Base-by-base conservation (phyloP, 2,888 invertebrate species). In the Coelogynopora nodosa region DNA sequence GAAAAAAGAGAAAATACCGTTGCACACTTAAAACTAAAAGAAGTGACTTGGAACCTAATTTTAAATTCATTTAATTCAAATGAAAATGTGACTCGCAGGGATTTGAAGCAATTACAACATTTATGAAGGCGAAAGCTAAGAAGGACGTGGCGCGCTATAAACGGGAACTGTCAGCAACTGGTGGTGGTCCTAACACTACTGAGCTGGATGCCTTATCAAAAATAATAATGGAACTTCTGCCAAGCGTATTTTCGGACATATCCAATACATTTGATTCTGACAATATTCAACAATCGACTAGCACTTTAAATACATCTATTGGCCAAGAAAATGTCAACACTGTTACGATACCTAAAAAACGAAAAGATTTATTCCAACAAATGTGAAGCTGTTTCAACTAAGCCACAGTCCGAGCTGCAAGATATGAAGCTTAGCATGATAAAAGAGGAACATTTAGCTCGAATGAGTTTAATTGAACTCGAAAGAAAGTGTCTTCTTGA, bases 31-130 rank as follows among this genome's bases (percentile, higher is more conserved):
- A 74, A 74, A 74, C 74, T 74, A 74, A 74, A 74, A 74, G 74
- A 74, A 74, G 74, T 74, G 74, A 74, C 74, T 74, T 74, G 74
- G 74, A 74, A 74, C 74, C 74, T 74, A 74, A 74, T 74, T 74
- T 74, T 74, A 74, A 74, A 49, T 49, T 49, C 49, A 49, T 49
- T 49, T 49, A 49, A 49, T 49, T 49, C 49, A 49, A 49, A 74
- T 74, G 74, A 74, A 74, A 74, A 74, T 74, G 74, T 74, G 74
- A 74, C 74, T 74, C 23, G 74, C 74, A 74, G 27, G 74, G 74
- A 74, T 74, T 74, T 74, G 74, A 74, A 74, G 74, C 74, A 74
- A 74, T 74, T 74, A 74, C 74, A 74, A 74, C 5, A 74, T 74
- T 74, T 49, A 74, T 26, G 74, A 74, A 74, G 74, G 74, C 74